Percentiles rank a stretch among this genome's conserved stretches.
phyloP scores from a whole-genome alignment of 2,888 invertebrate genomes.

The Cantharis rufa region DNA sequence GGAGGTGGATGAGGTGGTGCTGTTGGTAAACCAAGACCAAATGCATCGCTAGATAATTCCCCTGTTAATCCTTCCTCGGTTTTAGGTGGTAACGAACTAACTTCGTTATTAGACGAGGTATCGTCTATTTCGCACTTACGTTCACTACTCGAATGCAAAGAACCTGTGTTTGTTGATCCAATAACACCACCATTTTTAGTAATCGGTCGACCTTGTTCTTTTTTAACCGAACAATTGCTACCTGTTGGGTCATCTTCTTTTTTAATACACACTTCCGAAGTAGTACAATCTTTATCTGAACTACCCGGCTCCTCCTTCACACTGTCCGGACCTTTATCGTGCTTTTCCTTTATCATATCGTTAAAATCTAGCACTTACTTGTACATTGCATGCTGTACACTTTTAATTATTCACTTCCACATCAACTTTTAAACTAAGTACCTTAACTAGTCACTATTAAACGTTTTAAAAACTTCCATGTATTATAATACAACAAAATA shows the following conservation, averaged over 20 bases:
- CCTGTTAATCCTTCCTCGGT: slow-evolving; percentile 52
- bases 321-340: slow-evolving; percentile 55
- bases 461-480: slow-evolving; percentile 44
- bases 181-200: slow-evolving; percentile 56
- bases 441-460: slow-evolving; percentile 41
- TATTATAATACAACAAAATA: slow-evolving; percentile 50
- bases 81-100: slow-evolving; percentile 47
- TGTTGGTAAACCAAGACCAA: slow-evolving; percentile 41
- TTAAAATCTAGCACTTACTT: slow-evolving; percentile 47
- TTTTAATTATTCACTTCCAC: slow-evolving; percentile 23
- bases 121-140: slow-evolving; percentile 49
- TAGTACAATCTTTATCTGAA: slow-evolving; percentile 53
- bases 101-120: slow-evolving; percentile 34
- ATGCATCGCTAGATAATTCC: slow-evolving; percentile 51
- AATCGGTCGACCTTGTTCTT: slow-evolving; percentile 50
- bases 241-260: slow-evolving; percentile 52
- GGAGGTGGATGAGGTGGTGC: slow-evolving; percentile 52
- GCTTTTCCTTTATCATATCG: slow-evolving; percentile 58
- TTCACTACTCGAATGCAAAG: slow-evolving; percentile 49
- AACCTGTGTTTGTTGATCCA: slow-evolving; percentile 55
- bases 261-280: slow-evolving; percentile 52
- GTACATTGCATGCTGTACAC: slow-evolving; percentile 51
- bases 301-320: slow-evolving; percentile 56
- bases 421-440: slow-evolving; percentile 34
- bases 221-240: slow-evolving; percentile 48